Evolutionary conservation across 2,797 vertebrate species (phyloP).

Genomic region (Neopelma chrysocephalum): DNA sequence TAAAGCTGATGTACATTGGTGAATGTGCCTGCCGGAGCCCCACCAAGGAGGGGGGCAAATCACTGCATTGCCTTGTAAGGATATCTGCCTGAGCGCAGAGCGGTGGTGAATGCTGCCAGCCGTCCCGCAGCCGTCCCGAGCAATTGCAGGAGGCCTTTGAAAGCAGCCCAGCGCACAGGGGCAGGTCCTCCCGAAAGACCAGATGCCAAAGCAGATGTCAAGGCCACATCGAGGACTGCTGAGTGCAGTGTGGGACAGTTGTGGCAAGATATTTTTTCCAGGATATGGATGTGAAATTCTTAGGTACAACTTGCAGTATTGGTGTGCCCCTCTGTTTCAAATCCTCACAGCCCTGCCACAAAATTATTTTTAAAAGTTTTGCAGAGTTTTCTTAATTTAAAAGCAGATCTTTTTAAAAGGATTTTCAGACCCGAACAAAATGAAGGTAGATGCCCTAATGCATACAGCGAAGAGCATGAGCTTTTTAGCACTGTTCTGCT

Average conservation of each 20-base stretch:
- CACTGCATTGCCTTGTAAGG: not conserved
- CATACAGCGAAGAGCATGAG: not conserved
- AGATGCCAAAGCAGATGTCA: not conserved
- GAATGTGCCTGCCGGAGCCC: not conserved
- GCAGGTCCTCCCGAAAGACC: not conserved
- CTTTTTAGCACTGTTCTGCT: not conserved
- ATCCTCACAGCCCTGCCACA: not conserved
- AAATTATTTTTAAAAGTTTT: not conserved
- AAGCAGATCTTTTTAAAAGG: not conserved
- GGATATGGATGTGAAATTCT: not conserved
- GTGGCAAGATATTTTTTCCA: not conserved
- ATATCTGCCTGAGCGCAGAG: accelerated
- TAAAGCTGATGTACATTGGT: not conserved
- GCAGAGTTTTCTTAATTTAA: not conserved
- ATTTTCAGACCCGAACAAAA: not conserved
- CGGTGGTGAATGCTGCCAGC: not conserved
- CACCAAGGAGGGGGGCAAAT: accelerated
- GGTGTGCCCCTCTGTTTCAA: not conserved
- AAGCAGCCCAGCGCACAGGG: not conserved
- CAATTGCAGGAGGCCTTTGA: not conserved
- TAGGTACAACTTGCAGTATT: not conserved
- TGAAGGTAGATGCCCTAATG: not conserved
- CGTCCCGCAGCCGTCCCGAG: not conserved
- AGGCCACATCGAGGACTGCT: not conserved
- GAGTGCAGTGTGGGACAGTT: accelerated